phyloP scores from a whole-genome alignment of 2,113 vertebrate species.

The Amphilophus citrinellus region DNA sequence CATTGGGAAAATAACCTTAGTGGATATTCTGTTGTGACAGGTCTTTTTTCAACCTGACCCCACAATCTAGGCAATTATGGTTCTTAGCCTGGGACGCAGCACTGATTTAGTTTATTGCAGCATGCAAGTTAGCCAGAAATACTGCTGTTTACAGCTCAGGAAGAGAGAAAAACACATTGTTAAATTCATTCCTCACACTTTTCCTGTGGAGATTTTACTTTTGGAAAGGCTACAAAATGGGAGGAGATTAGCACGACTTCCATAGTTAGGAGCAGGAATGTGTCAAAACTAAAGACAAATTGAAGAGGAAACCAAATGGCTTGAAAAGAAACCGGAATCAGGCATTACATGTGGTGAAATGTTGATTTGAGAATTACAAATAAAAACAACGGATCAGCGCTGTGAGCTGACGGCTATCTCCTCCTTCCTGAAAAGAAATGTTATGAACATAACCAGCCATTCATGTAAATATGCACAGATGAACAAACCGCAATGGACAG shows the following conservation, averaged over 20 bases:
- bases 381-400: slow-evolving; percentile 22
- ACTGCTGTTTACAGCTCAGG: background rate
- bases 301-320: slow-evolving; percentile 16
- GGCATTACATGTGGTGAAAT: slow-evolving; percentile 24
- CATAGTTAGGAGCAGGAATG: background rate
- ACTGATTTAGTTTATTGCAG: background rate
- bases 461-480: slow-evolving; percentile 71
- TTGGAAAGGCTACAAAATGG: background rate
- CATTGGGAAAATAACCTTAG: background rate
- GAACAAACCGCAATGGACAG: slow-evolving; percentile 62
- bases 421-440: slow-evolving; percentile 36
- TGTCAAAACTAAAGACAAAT: background rate
- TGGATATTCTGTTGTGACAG: background rate
- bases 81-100: background rate
- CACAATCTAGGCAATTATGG: background rate
- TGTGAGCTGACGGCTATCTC: slow-evolving; percentile 17
- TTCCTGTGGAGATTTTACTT: background rate
- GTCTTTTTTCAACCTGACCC: background rate
- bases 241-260: slow-evolving; percentile 1
- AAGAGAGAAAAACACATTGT: background rate
- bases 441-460: slow-evolving; percentile 39
- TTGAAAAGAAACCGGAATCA: slow-evolving; percentile 32
- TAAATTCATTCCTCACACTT: background rate
- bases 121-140: background rate
- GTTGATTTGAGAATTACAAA: slow-evolving; percentile 44